A percentile compares a stretch with the other conserved stretches of the same genome.
These are phyloP conservation scores for Apamea epomidion DNA, from an alignment of 2,888 invertebrate species.

Conservation along the genomic window DNA sequence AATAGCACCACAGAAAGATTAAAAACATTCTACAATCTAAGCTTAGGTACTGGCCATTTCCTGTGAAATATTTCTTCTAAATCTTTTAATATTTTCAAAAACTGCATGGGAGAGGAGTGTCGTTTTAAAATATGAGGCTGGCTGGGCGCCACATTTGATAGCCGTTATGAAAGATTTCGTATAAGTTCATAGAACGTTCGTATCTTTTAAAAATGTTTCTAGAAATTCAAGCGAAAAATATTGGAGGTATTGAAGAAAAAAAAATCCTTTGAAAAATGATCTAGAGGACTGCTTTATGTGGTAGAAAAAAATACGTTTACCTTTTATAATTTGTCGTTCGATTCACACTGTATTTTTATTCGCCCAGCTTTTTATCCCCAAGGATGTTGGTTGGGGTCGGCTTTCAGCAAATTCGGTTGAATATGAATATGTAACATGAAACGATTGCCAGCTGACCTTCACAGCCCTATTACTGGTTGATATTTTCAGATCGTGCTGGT, in stretches of 20 bases:
- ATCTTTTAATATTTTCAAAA: conserved; percentile 28
- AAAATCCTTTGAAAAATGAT: not conserved
- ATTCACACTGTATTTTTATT: not conserved
- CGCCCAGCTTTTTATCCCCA: not conserved
- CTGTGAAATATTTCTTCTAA: conserved; percentile 16
- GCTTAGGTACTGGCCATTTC: not conserved
- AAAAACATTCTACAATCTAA: not conserved
- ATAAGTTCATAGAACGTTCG: not conserved
- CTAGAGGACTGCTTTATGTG: not conserved
- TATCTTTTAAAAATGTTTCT: conserved; percentile 12
- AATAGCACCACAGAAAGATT: too few relatives aligned
- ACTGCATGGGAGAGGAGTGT: conserved; percentile 1
- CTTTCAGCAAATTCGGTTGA: not conserved
- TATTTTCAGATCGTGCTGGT: not conserved
- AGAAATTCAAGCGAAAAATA: not conserved
- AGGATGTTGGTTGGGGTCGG: too few relatives aligned
- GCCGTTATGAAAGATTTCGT: conserved; percentile 4
- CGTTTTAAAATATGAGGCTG: conserved; percentile 42
- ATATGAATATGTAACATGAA: not conserved
- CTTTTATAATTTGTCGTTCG: not conserved
- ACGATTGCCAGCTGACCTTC: not conserved
- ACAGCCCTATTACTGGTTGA: not conserved
- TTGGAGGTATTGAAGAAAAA: not conserved
- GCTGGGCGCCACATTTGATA: conserved; percentile 52
- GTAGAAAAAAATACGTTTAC: not conserved